These are phyloP conservation scores for Dermatophagoides farinae DNA, from an alignment of 1,140 invertebrate genomes.

Conservation along the genomic window DNA sequence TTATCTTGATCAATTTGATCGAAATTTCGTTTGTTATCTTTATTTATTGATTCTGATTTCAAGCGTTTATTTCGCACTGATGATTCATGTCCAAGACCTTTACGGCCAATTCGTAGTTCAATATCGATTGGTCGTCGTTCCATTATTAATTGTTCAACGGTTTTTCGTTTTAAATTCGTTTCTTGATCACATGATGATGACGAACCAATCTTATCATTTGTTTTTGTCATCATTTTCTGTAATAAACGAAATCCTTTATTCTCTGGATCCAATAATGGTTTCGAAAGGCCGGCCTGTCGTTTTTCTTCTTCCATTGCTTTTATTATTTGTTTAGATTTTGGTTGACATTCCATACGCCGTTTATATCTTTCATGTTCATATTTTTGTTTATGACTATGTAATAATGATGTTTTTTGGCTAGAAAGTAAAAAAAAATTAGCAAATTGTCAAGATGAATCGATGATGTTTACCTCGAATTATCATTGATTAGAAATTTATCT, in stretches of 20 bases:
- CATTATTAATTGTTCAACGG: neutral
- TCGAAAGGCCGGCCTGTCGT: neutral
- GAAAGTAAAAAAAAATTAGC: neutral
- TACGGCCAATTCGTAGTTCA: neutral
- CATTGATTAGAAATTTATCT: neutral
- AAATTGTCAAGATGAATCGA: neutral
- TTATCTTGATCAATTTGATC: neutral
- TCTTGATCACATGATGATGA: neutral
- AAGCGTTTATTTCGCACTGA: neutral
- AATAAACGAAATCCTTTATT: neutral
- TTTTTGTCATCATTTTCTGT: neutral
- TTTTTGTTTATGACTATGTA: neutral
- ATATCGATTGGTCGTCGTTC: neutral
- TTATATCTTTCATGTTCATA: neutral
- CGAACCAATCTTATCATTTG: neutral
- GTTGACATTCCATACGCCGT: neutral
- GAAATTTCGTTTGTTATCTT: neutral
- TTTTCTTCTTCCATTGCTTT: neutral
- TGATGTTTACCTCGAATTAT: neutral
- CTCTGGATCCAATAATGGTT: neutral
- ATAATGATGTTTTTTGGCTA: neutral
- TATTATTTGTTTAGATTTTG: neutral
- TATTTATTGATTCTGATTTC: neutral
- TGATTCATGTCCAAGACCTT: neutral
- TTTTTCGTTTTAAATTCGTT: neutral